Conservation (phyloP, 1,140 invertebrate genomes). For the Dufourea novaeangliae region DNA sequence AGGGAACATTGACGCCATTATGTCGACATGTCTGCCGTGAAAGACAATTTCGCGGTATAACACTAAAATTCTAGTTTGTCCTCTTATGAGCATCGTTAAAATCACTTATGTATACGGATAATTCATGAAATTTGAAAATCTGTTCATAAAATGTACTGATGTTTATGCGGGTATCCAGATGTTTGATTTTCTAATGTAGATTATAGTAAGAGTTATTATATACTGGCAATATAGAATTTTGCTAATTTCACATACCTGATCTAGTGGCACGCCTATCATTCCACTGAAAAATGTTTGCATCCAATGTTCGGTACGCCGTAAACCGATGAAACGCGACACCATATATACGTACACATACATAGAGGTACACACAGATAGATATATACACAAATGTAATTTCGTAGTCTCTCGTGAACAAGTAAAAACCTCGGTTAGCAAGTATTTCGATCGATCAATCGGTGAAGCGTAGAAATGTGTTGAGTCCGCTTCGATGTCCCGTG, state of each 20-base stretch:
- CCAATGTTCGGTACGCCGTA: slow-evolving; percentile 27
- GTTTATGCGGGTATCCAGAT: slow-evolving; percentile 22
- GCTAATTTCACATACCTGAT: slow-evolving; percentile 29
- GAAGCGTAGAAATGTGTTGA: neutral
- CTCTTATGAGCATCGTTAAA: neutral
- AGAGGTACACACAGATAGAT: neutral
- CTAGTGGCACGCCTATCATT: slow-evolving; percentile 40
- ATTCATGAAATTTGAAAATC: neutral
- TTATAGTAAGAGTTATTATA: neutral
- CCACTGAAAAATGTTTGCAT: slow-evolving; percentile 44
- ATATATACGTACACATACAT: slow-evolving; percentile 5
- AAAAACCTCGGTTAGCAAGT: slow-evolving; percentile 26
- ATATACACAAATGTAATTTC: slow-evolving; percentile 22
- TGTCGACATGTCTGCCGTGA: slow-evolving; percentile 63
- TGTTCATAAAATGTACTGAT: neutral
- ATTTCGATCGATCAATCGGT: slow-evolving; percentile 54
- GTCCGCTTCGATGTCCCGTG: slow-evolving; percentile 10
- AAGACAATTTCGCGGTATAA: slow-evolving; percentile 50
- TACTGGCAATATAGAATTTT: neutral
- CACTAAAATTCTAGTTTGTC: neutral
- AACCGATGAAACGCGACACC: slow-evolving; percentile 43
- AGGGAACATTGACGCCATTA: slow-evolving; percentile 64
- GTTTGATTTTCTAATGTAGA: slow-evolving; percentile 13
- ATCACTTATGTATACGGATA: neutral
- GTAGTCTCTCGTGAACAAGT: slow-evolving; percentile 25